phyloP scores from a whole-genome alignment of 2,888 invertebrate genomes.

The Hydriomena furcata region DNA sequence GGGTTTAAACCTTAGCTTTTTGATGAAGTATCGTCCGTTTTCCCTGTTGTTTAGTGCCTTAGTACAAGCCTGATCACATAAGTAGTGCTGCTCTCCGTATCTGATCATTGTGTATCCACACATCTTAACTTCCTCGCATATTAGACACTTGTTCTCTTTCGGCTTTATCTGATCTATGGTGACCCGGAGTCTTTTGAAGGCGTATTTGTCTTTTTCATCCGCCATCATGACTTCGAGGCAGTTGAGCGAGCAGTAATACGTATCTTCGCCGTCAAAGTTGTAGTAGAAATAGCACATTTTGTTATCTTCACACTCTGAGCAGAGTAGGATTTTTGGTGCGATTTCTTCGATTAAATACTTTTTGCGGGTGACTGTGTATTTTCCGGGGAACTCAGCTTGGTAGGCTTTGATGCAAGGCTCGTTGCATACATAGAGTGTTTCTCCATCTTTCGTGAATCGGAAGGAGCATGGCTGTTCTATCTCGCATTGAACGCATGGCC shows the following conservation, averaged over 20 bases:
- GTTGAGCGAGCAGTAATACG: slow-evolving; percentile 79
- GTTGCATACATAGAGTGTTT: slow-evolving; percentile 69
- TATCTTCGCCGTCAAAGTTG: slow-evolving; percentile 72
- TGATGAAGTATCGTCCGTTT: slow-evolving; percentile 65
- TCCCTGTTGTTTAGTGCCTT: slow-evolving; percentile 72
- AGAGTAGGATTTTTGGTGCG: slow-evolving; percentile 50
- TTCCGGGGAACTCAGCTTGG: slow-evolving; percentile 60
- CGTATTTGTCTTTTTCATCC: slow-evolving; percentile 80
- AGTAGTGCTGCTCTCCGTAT: slow-evolving; percentile 73
- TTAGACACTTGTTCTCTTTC: slow-evolving; percentile 63
- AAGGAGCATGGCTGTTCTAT: slow-evolving; percentile 56
- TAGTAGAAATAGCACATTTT: slow-evolving; percentile 75
- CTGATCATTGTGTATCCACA: slow-evolving; percentile 75
- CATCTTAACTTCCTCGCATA: slow-evolving; percentile 74
- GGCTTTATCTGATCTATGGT: slow-evolving; percentile 65
- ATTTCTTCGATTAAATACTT: slow-evolving; percentile 75
- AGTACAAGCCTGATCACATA: slow-evolving; percentile 85
- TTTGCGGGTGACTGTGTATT: slow-evolving; percentile 55
- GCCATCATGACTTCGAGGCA: slow-evolving; percentile 82
- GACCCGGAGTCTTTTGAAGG: slow-evolving; percentile 78
- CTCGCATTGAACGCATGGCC: slow-evolving; percentile 75
- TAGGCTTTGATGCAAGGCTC: slow-evolving; percentile 76
- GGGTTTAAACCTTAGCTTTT: slow-evolving; percentile 44
- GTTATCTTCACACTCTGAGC: slow-evolving; percentile 72
- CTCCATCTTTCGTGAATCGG: slow-evolving; percentile 57